Conservation (phyloP, 2,797 vertebrate genomes). For the Chelonia mydas region DNA sequence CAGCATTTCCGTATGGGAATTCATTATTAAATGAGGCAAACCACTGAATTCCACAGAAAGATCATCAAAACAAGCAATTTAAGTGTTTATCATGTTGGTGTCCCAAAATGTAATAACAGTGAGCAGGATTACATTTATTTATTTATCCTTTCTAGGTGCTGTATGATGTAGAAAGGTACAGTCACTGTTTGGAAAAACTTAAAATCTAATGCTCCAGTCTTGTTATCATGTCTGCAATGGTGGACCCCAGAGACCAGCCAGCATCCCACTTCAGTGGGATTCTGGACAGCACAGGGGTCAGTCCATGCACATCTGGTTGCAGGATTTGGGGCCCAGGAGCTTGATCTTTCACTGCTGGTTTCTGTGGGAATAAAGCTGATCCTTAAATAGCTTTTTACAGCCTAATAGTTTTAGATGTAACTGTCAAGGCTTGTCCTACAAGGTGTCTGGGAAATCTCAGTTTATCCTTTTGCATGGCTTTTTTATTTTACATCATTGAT, state of each 20-base stretch:
- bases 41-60: background rate
- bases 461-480: background rate
- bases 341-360: background rate
- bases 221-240: background rate
- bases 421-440: background rate
- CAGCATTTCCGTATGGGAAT: background rate
- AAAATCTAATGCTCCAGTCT: background rate
- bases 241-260: background rate
- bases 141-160: background rate
- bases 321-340: background rate
- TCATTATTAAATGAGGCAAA: background rate
- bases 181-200: background rate
- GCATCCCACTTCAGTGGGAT: rapidly evolving
- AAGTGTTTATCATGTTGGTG: background rate
- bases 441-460: background rate
- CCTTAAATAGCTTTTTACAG: background rate
- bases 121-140: background rate
- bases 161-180: background rate
- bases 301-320: background rate
- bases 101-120: background rate
- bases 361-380: background rate
- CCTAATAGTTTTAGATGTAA: background rate
- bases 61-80: background rate
- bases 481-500: constrained; percentile 6
- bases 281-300: background rate